A percentile compares a stretch with the other conserved stretches of the same genome.
Conservation (phyloP, 2,888 invertebrate genomes). For the Sesia apiformis region DNA sequence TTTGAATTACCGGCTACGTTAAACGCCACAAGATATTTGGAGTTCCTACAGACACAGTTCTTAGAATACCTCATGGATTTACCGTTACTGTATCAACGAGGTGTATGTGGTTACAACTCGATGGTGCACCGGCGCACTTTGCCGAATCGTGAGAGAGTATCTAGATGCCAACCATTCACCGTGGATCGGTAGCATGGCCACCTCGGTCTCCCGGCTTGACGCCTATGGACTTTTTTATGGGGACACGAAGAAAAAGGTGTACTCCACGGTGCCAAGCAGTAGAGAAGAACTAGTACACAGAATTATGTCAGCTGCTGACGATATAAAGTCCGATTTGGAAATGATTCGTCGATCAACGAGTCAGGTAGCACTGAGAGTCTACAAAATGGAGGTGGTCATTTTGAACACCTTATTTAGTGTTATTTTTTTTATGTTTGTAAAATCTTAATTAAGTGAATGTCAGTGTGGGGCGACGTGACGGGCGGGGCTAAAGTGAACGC, state of each 20-base stretch:
- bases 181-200: constrained; percentile 1
- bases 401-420: neutral
- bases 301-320: neutral
- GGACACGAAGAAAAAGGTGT: neutral
- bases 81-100: neutral
- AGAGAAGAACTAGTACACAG: neutral
- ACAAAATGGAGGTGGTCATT: neutral
- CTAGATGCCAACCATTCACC: neutral
- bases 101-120: neutral
- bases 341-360: neutral
- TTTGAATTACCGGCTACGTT: neutral
- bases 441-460: no score
- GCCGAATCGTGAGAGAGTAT: neutral
- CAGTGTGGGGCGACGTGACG: no score
- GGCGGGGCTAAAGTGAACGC: no score
- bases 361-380: neutral
- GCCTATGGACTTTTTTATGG: neutral
- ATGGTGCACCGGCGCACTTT: constrained; percentile 1
- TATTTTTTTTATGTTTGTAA: neutral
- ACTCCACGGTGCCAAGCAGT: neutral
- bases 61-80: neutral
- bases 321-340: neutral
- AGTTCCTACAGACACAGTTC: neutral
- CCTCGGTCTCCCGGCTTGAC: constrained; percentile 1
- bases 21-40: neutral